Evolutionary conservation across 2,113 vertebrate genomes (phyloP), one percentile per base, ranked within the genome.

Genomic region (Struthio camelus): DNA sequence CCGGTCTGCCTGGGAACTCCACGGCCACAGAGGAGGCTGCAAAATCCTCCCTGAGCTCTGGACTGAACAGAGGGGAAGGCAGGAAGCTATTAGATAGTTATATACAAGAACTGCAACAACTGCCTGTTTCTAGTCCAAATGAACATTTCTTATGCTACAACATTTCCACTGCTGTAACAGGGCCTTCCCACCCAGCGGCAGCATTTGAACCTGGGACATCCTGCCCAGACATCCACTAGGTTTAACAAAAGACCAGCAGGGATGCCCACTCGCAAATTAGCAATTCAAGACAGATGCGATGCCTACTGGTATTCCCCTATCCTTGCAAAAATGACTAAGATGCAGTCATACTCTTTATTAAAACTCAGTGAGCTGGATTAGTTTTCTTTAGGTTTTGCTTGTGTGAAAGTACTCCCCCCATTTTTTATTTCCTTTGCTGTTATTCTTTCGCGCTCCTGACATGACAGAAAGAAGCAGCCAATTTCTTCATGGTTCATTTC

Each of bases 401-500:
- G 25, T 44, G 24, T 70, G 59, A 42, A 56, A 46, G 40, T 22
- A 34, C 15, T 79, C 20, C 14, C 71, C 36, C 38, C 16, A 2
- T 46, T 77, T 80, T 53, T 42, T 38, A 53, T 44, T 80, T 58
- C 67, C 30, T 75, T 51, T 64, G 42, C 92, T 93, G 69, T 67
- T 93, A 48, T 28, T 83, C 62, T 71, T 72, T n/a, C 61, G 72
- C 3, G 1, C 44, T 94, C 85, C 79, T 73, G 59, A 89, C 93
- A 94, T 15, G 40, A 85, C 51, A 79, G 28, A 94, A 78, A 69
- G 53, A 38, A 94, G 79, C 88, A 56, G 32, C 50, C 84, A 89
- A 84, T 93, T 96, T 97, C 64, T 89, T 36, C 71, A 44, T 70
- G 69, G 67, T 42, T 71, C 48, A 78, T 89, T 97, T 92, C 83